A percentile compares a stretch with the other conserved stretches of the same genome.
phyloP scores from a whole-genome alignment of 2,797 vertebrate species.

The Champsocephalus esox region DNA sequence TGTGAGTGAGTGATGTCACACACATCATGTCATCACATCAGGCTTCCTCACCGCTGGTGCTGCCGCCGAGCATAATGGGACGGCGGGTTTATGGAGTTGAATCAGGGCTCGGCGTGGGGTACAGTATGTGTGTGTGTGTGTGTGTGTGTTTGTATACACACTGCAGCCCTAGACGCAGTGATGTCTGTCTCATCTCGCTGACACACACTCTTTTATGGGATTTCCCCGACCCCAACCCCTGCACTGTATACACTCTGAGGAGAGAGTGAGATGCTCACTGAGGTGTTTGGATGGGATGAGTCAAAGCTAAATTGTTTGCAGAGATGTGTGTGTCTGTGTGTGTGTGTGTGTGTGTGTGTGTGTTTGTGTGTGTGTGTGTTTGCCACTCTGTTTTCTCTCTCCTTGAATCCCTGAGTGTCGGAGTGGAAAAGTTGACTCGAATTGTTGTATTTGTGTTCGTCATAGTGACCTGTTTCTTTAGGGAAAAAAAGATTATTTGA shows the following conservation, averaged over 20 bases:
- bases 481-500: not conserved
- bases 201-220: slow-evolving; percentile 74
- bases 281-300: slow-evolving; percentile 52
- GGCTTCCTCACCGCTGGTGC: slow-evolving; percentile 48
- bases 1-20: slow-evolving; percentile 43
- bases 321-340: not conserved
- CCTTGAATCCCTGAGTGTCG: slow-evolving; percentile 14
- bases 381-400: not conserved
- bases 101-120: slow-evolving; percentile 65
- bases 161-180: slow-evolving; percentile 47
- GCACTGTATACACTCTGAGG: slow-evolving; percentile 18
- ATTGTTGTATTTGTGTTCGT: not conserved
- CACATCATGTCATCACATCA: slow-evolving; percentile 64
- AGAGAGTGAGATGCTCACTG: slow-evolving; percentile 18
- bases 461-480: not conserved
- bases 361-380: not conserved
- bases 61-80: slow-evolving; percentile 56
- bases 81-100: slow-evolving; percentile 66
- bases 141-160: slow-evolving; percentile 32
- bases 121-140: slow-evolving; percentile 20
- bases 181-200: slow-evolving; percentile 65
- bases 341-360: not conserved
- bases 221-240: slow-evolving; percentile 59
- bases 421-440: slow-evolving; percentile 5
- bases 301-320: slow-evolving; percentile 47